Evolutionary conservation across 2,888 invertebrate species (phyloP), one percentile per base, ranked within the genome.

Genomic region (Phasia obesa): DNA sequence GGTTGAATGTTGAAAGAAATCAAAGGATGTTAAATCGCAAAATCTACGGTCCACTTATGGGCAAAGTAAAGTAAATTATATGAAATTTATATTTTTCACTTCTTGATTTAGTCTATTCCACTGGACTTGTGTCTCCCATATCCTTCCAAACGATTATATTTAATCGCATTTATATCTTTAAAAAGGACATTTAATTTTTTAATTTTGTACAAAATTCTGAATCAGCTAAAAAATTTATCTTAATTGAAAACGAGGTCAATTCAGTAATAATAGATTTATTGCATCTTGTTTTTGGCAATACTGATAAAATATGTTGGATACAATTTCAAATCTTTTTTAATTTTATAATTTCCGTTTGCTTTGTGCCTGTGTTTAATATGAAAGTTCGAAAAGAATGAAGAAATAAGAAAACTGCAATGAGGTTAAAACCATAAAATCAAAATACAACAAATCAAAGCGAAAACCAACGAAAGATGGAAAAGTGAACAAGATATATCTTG

Each of bases 391-490:
- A 0, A 69, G 38, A 27, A 49, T 13, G 51, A 38, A 9, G 60
- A 86, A 85, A 85, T 21, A 42, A 44, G 31, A 70, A 82, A 70
- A 51, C 49, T 86, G 85, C 85, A 88, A 88, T 87, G 87, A 87
- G 87, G 86, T 85, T 85, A 86, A 85, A 85, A 81, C 86, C 81
- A 79, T 79, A 86, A 85, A 77, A 69, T 85, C 84, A 65, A 75
- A 60, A 82, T 81, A 80, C 62, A 82, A 71, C 51, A 65, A 71
- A 84, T 76, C 21, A 81, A 77, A 70, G 55, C 83, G 70, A 77
- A 65, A 55, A 62, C 19, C 31, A 71, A 51, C 53, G 59, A 85
- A 70, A 79, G 69, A 82, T 9, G 57, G 53, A 35, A 27, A 35
- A 60, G 77, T 59, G 64, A 73, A 1, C 42, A 84, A 84, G 84